These are phyloP conservation scores for Melopsittacus undulatus DNA, from an alignment of 2,797 vertebrate species.

Conservation along the genomic window DNA sequence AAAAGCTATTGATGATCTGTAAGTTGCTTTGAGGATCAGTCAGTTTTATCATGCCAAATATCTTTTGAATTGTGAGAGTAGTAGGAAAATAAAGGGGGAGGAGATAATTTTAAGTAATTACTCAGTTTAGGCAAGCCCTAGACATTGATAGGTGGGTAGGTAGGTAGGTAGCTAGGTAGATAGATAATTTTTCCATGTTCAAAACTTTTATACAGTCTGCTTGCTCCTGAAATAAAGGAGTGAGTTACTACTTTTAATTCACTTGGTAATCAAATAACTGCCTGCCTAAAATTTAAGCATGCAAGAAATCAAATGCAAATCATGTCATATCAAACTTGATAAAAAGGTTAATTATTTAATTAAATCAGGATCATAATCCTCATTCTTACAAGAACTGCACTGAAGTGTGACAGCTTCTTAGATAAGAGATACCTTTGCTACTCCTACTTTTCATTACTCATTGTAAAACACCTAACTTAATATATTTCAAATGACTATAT, in stretches of 20 bases:
- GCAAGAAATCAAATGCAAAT: neutral
- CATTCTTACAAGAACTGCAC: neutral
- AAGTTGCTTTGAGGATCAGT: neutral
- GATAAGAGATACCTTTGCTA: neutral
- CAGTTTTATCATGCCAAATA: neutral
- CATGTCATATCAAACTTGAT: neutral
- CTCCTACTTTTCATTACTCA: neutral
- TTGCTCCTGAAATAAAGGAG: neutral
- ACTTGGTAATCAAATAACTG: neutral
- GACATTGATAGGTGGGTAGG: neutral
- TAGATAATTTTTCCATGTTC: neutral
- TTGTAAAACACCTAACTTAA: neutral
- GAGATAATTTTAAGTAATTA: neutral
- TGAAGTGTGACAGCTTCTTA: neutral
- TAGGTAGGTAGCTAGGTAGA: too few relatives aligned
- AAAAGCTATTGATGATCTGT: neutral
- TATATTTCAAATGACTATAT: neutral
- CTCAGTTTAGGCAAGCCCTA: neutral
- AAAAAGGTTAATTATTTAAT: neutral
- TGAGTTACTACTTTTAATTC: neutral
- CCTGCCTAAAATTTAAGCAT: neutral
- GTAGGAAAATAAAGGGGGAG: neutral
- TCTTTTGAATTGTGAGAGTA: neutral
- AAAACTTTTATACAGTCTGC: neutral
- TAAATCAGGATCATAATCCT: neutral